Conservation (phyloP, 1,140 invertebrate species). For the Atta cephalotes region DNA sequence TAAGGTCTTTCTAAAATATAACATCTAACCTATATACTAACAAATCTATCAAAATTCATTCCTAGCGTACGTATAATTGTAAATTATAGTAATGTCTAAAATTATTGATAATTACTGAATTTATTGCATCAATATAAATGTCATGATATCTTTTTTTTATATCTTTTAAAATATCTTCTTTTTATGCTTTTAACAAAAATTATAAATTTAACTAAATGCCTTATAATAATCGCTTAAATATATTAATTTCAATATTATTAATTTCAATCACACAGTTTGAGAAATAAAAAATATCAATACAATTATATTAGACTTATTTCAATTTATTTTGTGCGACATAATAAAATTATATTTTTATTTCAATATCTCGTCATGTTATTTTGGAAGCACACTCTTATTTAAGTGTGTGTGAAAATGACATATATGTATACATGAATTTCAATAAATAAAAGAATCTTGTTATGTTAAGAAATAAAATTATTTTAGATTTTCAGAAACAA, state of each 20-base stretch:
- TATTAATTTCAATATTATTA: no score
- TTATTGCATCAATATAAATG: background rate
- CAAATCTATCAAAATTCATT: background rate
- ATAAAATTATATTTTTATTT: constrained; percentile 3
- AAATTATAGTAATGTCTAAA: background rate
- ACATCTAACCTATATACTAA: background rate
- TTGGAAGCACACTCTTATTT: no score
- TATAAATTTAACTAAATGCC: no score
- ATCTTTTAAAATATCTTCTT: background rate
- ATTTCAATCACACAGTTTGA: background rate
- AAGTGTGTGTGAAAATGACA: background rate
- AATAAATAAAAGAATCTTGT: no score
- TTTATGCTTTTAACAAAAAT: no score
- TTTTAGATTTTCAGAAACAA: no score
- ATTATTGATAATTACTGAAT: constrained; percentile 2
- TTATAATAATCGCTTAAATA: no score
- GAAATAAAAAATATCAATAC: background rate
- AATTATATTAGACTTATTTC: background rate
- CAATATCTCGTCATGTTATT: background rate
- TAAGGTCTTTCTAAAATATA: background rate
- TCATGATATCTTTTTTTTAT: background rate
- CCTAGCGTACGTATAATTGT: background rate
- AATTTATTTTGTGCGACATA: background rate
- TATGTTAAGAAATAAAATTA: no score
- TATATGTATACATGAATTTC: background rate